Evolutionary conservation across 2,888 invertebrate genomes (phyloP).

Genomic region (Aphodius sticticus): DNA sequence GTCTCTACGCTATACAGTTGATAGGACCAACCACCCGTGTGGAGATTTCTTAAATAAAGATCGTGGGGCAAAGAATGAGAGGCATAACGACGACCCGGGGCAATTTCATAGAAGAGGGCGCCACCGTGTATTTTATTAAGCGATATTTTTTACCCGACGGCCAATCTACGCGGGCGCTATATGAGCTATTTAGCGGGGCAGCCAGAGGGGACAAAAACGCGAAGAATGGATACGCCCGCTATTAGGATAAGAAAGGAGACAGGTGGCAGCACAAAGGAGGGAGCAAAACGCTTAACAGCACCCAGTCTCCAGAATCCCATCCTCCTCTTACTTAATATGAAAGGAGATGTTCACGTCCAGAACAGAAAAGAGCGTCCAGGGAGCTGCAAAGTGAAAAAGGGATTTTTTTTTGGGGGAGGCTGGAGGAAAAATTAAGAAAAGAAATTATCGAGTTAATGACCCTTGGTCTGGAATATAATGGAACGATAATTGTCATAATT

Average conservation of each 20-base stretch:
- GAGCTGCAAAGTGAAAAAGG: not conserved
- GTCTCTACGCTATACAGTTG: not conserved
- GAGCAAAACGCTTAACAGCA: not conserved
- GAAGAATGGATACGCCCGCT: conserved; percentile 47
- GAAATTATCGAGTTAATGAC: not conserved
- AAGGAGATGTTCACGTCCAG: not conserved
- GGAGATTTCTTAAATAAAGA: conserved; percentile 4
- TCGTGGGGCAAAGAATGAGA: not conserved
- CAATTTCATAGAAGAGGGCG: conserved; percentile 8
- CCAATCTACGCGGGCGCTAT: conserved; percentile 43
- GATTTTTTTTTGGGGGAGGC: not conserved
- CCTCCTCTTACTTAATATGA: not conserved
- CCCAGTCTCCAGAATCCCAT: not conserved
- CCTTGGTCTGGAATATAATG: not conserved
- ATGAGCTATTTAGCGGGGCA: conserved; percentile 48
- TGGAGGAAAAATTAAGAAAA: not conserved
- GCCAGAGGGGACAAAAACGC: conserved; percentile 46
- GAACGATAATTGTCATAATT: not conserved
- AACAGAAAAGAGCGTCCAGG: not conserved
- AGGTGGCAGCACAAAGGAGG: conserved; percentile 44
- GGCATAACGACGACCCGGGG: conserved; percentile 6
- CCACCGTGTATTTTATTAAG: conserved; percentile 51
- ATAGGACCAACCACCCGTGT: not conserved
- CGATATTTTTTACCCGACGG: conserved; percentile 52
- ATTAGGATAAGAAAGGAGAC: conserved; percentile 51